Percentiles rank a stretch among this genome's conserved stretches.
These are phyloP conservation scores for Hippocampus guttulatus DNA, from an alignment of 2,113 vertebrate genomes.

Conservation along the genomic window DNA sequence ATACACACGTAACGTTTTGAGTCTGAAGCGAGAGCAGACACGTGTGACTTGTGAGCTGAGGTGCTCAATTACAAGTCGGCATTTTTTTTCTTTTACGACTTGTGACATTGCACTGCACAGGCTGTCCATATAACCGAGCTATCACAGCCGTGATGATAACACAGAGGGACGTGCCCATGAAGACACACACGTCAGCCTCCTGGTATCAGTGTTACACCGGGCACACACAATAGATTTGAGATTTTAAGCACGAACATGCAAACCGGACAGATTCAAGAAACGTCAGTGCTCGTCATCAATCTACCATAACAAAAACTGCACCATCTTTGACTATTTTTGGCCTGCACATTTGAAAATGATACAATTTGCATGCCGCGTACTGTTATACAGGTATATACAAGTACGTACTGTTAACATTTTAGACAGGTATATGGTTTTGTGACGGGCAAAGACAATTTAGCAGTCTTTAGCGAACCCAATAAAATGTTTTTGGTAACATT, in stretches of 20 bases:
- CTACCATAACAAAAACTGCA: too few species aligned
- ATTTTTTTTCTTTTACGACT: slow-evolving; percentile 18
- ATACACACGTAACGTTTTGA: too few species aligned
- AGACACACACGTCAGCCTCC: slow-evolving; percentile 42
- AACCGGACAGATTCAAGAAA: background rate
- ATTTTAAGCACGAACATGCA: background rate
- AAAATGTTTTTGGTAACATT: too few species aligned
- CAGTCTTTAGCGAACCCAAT: too few species aligned
- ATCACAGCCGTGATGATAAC: slow-evolving; percentile 40
- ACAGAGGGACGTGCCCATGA: slow-evolving; percentile 50
- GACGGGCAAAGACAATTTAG: too few species aligned
- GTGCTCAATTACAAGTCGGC: background rate
- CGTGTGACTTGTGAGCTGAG: background rate
- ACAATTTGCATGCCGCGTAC: background rate
- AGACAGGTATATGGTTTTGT: too few species aligned
- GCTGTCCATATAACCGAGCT: background rate
- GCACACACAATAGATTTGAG: background rate
- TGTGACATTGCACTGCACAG: slow-evolving; percentile 39
- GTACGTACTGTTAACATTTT: too few species aligned
- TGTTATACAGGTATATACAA: background rate
- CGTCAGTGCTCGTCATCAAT: too few species aligned
- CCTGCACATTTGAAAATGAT: too few species aligned
- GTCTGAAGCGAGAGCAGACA: background rate
- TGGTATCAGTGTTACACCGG: slow-evolving; percentile 36
- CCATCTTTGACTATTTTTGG: too few species aligned